These are phyloP conservation scores for Heliconius charithonia DNA, from an alignment of 2,888 invertebrate genomes.

Conservation along the genomic window DNA sequence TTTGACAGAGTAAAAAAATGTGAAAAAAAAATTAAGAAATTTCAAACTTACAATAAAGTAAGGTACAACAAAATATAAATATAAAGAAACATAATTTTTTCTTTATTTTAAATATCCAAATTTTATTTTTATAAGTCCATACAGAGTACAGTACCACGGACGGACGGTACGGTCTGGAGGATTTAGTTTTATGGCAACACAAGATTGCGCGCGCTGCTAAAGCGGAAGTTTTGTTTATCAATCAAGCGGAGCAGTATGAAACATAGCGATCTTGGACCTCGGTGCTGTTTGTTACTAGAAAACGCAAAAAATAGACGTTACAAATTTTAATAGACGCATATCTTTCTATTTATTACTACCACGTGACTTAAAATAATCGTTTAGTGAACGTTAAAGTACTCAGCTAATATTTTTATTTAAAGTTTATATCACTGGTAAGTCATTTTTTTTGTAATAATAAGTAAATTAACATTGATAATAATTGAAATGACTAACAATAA, in stretches of 20 bases:
- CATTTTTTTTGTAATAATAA: conserved; percentile 7
- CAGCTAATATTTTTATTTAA: conserved; percentile 25
- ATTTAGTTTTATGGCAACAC: conserved; percentile 55
- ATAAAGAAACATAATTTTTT: background rate
- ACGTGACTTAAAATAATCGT: conserved; percentile 41
- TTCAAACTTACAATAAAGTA: background rate
- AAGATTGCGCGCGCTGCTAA: conserved; percentile 76
- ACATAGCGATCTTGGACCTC: conserved; percentile 52
- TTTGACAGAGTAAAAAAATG: background rate
- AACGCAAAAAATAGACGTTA: conserved; percentile 49
- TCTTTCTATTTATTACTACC: conserved; percentile 41
- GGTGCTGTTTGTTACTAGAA: conserved; percentile 58
- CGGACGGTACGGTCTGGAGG: background rate
- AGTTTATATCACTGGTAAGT: conserved; percentile 37
- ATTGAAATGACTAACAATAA: background rate
- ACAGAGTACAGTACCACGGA: background rate
- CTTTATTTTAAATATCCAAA: background rate
- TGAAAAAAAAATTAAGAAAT: no score
- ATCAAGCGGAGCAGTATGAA: conserved; percentile 61
- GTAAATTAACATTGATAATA: background rate
- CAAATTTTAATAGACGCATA: conserved; percentile 59
- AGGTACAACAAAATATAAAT: background rate
- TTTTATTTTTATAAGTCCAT: background rate
- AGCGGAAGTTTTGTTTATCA: conserved; percentile 81
- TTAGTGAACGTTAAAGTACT: conserved; percentile 26